Percentiles rank a stretch among this genome's conserved stretches.
Conservation (phyloP, 2,797 vertebrate species). For the Monodelphis domestica region DNA sequence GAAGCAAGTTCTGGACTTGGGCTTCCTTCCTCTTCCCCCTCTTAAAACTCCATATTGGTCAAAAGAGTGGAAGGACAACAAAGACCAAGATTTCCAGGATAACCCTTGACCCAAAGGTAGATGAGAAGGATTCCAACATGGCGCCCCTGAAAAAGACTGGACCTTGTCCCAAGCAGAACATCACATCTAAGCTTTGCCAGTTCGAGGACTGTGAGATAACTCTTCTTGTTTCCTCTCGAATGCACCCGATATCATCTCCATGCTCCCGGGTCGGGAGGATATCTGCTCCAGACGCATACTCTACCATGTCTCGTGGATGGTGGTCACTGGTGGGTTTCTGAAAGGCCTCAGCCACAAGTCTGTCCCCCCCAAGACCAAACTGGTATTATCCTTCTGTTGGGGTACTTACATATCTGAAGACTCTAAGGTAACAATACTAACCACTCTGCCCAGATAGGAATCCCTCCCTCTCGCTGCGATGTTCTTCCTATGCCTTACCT, state of each 20-base stretch:
- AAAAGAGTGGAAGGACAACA: neutral
- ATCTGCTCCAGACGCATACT: neutral
- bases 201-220: neutral
- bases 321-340: neutral
- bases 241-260: neutral
- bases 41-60: neutral
- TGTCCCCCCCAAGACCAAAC: neutral
- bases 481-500: constrained; percentile 86
- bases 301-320: neutral
- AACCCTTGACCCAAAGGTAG: neutral
- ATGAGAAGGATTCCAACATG: neutral
- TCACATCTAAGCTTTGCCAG: neutral
- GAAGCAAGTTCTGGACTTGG: neutral
- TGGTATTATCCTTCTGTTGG: constrained; percentile 10
- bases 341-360: neutral
- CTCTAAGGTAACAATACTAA: constrained; percentile 22
- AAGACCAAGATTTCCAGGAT: neutral
- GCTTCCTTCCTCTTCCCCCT: neutral
- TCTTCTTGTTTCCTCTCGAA: neutral
- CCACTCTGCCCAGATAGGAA: constrained; percentile 48
- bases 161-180: neutral
- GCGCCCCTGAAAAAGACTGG: neutral
- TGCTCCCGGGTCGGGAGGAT: neutral
- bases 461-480: constrained; percentile 47
- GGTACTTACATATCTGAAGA: constrained; percentile 42